Evolutionary conservation across 2,888 invertebrate genomes (phyloP).

Genomic region (Augiades crinisus): DNA sequence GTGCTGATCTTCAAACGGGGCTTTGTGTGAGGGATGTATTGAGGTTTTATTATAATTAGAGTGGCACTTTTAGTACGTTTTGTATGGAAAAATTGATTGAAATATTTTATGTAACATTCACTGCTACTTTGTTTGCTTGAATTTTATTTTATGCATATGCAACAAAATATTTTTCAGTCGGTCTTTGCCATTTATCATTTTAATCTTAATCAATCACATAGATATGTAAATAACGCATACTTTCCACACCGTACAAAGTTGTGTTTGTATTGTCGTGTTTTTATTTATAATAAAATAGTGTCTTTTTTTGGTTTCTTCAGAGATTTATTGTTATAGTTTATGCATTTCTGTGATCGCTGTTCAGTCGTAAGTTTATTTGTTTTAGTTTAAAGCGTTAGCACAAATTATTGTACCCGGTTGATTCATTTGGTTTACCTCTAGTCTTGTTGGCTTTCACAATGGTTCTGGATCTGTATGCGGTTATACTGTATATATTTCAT

Average conservation of each 20-base stretch:
- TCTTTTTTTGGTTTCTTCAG: constrained; percentile 45
- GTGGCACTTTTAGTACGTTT: too few species aligned
- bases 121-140: too few species aligned
- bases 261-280: constrained; percentile 41
- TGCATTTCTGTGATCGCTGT: constrained; percentile 76
- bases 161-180: too few species aligned
- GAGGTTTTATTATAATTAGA: too few species aligned
- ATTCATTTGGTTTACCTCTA: too few species aligned
- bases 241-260: constrained; percentile 54
- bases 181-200: too few species aligned
- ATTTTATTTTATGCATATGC: too few species aligned
- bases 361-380: constrained; percentile 58
- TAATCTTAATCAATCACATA: constrained; percentile 42
- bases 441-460: too few species aligned
- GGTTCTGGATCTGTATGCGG: too few species aligned
- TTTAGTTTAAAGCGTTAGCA: constrained; percentile 48
- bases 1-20: constrained; percentile 36
- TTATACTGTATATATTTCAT: too few species aligned
- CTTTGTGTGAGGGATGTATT: constrained; percentile 1
- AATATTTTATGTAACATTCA: too few species aligned
- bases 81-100: too few species aligned
- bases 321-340: constrained; percentile 57
- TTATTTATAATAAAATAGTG: constrained; percentile 39
- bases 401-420: constrained; percentile 58
- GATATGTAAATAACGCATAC: constrained; percentile 48